Evolutionary conservation across 2,888 invertebrate genomes (phyloP), one percentile per base, ranked within the genome.

Genomic region (Drosophila fungiperda): DNA sequence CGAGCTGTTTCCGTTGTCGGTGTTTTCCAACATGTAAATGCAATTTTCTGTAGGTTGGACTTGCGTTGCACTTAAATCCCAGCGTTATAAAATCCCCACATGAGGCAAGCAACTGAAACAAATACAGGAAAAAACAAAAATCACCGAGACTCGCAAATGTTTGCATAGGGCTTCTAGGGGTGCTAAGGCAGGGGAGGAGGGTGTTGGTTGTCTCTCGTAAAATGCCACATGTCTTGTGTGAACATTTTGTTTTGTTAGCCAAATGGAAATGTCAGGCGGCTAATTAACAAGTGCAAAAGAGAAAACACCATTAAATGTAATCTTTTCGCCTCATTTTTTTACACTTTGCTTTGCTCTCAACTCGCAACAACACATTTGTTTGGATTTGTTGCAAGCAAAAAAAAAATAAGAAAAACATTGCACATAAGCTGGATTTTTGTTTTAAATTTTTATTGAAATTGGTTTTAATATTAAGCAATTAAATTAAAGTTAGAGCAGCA

Each of bases 11-110:
- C 64, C 20, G 61, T 35, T 62, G 52, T 73, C 71, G 79, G 74
- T 29, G 75, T 87, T 85, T 87, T 55, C 38, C 55, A 59, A 81
- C 86, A 77, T 85, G 81, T 83, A 79, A 89, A 86, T 88, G 88
- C 88, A 85, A 88, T 86, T 89, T 85, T 73, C 81, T 83, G 75
- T 65, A 76, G 76, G 59, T 68, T 78, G 71, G 45, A 69, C 63
- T n/a, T n/a, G 69, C 72, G 62, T 52, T 69, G 62, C 76, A 49
- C 62, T 67, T 68, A 77, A 77, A 78, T 67, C 70, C 74, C 74
- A 49, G 64, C 59, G 48, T 36, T 23, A 67, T 54, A 68, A 71
- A 73, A 66, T 32, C 32, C 52, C 38, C 20, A 40, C 32, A 54
- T 36, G 8, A 20, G n/a, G 36, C 36, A 66, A 59, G 32, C 29